A percentile compares a stretch with the other conserved stretches of the same genome.
Evolutionary conservation across 2,797 vertebrate species (phyloP).

Genomic region (Rhinatrema bivittatum): DNA sequence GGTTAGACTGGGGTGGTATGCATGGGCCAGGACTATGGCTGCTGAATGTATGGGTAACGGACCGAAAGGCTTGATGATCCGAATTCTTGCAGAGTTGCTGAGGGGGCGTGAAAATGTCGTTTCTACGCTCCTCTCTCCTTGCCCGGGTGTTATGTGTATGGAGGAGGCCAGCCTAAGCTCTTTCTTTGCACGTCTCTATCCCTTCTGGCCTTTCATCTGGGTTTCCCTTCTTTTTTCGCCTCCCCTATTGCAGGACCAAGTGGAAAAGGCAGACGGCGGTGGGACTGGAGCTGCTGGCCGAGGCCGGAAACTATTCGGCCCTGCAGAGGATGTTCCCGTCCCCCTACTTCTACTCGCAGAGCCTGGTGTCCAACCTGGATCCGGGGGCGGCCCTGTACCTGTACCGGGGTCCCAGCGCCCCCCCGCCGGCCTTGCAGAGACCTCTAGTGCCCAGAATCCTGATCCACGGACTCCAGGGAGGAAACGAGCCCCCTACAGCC

Average conservation of each 20-base stretch:
- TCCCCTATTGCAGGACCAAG: conserved; percentile 72
- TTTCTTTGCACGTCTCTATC: not conserved
- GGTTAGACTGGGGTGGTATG: too few relatives aligned
- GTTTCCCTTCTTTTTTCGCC: not conserved
- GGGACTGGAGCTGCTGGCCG: conserved; percentile 89
- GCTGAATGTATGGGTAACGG: too few relatives aligned
- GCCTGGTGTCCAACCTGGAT: conserved; percentile 88
- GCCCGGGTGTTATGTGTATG: too few relatives aligned
- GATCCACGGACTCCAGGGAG: conserved; percentile 87
- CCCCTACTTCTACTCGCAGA: conserved; percentile 96
- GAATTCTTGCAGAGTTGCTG: too few relatives aligned
- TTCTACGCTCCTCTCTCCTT: too few relatives aligned
- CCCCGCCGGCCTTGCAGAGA: conserved; percentile 82
- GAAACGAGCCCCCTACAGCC: conserved; percentile 74
- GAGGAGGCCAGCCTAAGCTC: not conserved
- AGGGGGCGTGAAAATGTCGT: too few relatives aligned
- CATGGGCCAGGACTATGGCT: too few relatives aligned
- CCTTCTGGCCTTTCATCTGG: conserved; percentile 1
- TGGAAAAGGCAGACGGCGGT: conserved; percentile 97
- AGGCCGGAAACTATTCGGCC: conserved; percentile 93
- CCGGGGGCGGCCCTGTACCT: conserved; percentile 87
- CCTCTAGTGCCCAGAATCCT: conserved; percentile 91
- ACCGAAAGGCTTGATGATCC: too few relatives aligned
- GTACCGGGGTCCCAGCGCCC: conserved; percentile 86
- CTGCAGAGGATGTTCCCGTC: conserved; percentile 97